A percentile compares a stretch with the other conserved stretches of the same genome.
phyloP scores from a whole-genome alignment of 1,140 invertebrate genomes.

The Drosophila auraria region DNA sequence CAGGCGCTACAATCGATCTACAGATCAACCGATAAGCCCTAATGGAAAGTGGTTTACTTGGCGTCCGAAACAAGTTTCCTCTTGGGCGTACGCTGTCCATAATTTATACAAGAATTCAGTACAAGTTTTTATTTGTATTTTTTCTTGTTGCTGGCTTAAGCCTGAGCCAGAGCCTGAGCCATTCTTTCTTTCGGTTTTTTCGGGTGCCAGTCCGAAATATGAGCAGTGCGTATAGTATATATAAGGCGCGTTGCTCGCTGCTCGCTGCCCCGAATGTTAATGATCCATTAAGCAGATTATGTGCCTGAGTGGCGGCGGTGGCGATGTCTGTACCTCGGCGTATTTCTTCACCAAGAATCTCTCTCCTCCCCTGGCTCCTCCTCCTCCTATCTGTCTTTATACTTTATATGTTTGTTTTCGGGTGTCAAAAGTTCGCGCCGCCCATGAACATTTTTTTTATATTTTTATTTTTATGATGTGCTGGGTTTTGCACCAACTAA shows the following conservation, averaged over 20 bases:
- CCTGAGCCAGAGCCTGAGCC: conserved; percentile 39
- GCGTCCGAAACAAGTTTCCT: conserved; percentile 67
- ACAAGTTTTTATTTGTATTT: conserved; percentile 39
- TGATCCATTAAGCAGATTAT: conserved; percentile 83
- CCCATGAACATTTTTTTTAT: not conserved
- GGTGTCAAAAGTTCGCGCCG: conserved; percentile 32
- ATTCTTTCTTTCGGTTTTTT: conserved; percentile 37
- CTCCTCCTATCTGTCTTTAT: conserved; percentile 27
- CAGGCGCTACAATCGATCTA: conserved; percentile 45
- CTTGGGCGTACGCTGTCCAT: conserved; percentile 46
- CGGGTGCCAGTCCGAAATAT: conserved; percentile 54
- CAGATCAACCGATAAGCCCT: conserved; percentile 33
- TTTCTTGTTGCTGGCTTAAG: conserved; percentile 1
- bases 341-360: conserved; percentile 46
- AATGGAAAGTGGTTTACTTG: conserved; percentile 48
- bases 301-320: conserved; percentile 56
- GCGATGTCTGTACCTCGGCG: conserved; percentile 36
- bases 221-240: conserved; percentile 43
- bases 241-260: conserved; percentile 21
- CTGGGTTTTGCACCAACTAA: conserved; percentile 44
- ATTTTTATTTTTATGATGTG: conserved; percentile 45
- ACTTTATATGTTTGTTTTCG: conserved; percentile 8
- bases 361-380: conserved; percentile 2
- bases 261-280: conserved; percentile 69
- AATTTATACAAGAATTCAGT: conserved; percentile 73